Percentiles rank a stretch among this genome's conserved stretches.
phyloP scores from a whole-genome alignment of 1,140 invertebrate species.

The Zaprionus ornatus region DNA sequence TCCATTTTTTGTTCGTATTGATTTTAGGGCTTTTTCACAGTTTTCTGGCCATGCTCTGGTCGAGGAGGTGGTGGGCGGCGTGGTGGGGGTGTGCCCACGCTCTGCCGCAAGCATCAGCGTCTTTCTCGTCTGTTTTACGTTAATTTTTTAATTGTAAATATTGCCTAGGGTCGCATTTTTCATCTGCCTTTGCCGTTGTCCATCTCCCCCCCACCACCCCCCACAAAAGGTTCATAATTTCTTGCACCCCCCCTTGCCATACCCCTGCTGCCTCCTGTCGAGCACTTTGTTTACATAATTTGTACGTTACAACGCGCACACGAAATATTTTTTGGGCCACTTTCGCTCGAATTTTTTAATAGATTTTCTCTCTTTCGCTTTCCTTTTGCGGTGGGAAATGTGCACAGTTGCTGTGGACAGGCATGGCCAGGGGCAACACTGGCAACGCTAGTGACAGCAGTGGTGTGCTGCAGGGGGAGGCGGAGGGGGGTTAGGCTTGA shows the following conservation, averaged over 20 bases:
- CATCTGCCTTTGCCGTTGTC: slow-evolving; percentile 59
- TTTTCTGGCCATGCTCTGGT: slow-evolving; percentile 45
- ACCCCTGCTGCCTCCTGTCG: not conserved
- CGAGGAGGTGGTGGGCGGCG: not conserved
- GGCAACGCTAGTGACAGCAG: not conserved
- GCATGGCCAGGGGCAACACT: not conserved
- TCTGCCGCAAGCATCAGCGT: slow-evolving; percentile 29
- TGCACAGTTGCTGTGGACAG: slow-evolving; percentile 59
- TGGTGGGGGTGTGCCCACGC: not conserved
- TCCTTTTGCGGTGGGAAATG: slow-evolving; percentile 58
- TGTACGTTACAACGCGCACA: slow-evolving; percentile 81
- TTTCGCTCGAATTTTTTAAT: slow-evolving; percentile 71
- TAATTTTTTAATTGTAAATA: slow-evolving; percentile 83
- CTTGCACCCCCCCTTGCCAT: slow-evolving; percentile 23
- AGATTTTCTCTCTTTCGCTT: slow-evolving; percentile 59
- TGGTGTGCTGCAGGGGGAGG: not conserved
- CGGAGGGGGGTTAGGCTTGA: slow-evolving; percentile 31
- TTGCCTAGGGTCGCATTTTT: slow-evolving; percentile 80
- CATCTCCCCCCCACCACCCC: not conserved
- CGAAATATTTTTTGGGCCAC: slow-evolving; percentile 71
- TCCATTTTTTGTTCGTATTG: slow-evolving; percentile 62
- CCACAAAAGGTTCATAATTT: slow-evolving; percentile 73
- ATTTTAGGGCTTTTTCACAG: slow-evolving; percentile 82
- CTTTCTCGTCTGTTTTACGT: slow-evolving; percentile 71
- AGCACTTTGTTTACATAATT: slow-evolving; percentile 76